Conservation (phyloP, 2,888 invertebrate species). For the Ligdia adustata region DNA sequence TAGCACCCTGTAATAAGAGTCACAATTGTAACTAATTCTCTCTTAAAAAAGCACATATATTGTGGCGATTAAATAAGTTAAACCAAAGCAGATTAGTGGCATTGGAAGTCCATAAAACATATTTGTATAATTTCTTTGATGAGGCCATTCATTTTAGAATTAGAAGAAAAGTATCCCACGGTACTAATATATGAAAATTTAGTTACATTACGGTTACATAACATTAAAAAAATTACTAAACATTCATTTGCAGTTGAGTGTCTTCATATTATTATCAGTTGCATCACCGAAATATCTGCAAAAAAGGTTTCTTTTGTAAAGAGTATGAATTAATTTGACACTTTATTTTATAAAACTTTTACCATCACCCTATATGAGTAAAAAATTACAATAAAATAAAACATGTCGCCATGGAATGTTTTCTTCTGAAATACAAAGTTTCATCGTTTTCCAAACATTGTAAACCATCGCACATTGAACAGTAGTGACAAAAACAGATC, state of each 20-base stretch:
- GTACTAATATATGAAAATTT: slow-evolving; percentile 10
- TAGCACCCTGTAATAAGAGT: slow-evolving; percentile 40
- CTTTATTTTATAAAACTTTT: no score
- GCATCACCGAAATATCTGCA: no score
- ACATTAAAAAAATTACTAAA: not conserved
- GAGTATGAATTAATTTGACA: no score
- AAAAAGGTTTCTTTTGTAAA: no score
- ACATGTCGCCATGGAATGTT: no score
- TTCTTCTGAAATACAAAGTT: no score
- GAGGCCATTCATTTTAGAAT: slow-evolving; percentile 52
- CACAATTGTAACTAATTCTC: slow-evolving; percentile 36
- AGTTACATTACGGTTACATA: slow-evolving; percentile 6
- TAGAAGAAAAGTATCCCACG: slow-evolving; percentile 47
- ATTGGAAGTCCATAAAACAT: slow-evolving; percentile 58
- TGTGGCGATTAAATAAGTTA: slow-evolving; percentile 48
- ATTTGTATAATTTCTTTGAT: slow-evolving; percentile 62
- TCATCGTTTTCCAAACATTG: slow-evolving; percentile 1
- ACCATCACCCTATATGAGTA: no score
- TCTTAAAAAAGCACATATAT: slow-evolving; percentile 28
- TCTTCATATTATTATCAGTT: no score
- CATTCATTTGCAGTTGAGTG: not conserved
- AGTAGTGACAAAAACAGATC: slow-evolving; percentile 29
- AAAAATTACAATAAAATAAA: no score
- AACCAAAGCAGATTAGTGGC: slow-evolving; percentile 59
- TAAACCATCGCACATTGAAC: slow-evolving; percentile 4